phyloP scores from a whole-genome alignment of 1,140 invertebrate genomes.

The Mercenaria mercenaria region DNA sequence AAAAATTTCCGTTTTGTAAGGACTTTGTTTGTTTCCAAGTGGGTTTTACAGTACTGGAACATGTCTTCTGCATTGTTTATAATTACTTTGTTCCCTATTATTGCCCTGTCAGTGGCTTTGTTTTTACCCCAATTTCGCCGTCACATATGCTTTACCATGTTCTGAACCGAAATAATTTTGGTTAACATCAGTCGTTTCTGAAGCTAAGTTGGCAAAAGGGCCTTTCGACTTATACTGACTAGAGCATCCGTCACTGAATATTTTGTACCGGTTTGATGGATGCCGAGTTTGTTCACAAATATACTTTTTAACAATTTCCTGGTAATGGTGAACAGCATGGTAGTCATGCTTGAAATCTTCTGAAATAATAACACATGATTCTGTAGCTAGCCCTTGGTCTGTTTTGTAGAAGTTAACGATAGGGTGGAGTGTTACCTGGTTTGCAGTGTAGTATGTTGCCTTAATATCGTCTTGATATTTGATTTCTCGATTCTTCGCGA shows the following conservation, averaged over 20 bases:
- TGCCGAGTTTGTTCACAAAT: neutral
- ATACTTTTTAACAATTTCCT: neutral
- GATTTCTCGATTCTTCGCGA: constrained; percentile 67
- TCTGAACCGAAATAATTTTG: constrained; percentile 71
- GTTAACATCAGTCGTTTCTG: neutral
- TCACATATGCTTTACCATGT: constrained; percentile 68
- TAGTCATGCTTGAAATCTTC: constrained; percentile 60
- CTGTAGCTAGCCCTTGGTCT: neutral
- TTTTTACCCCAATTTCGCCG: constrained; percentile 67
- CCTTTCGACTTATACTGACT: constrained; percentile 61
- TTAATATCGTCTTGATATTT: constrained; percentile 67
- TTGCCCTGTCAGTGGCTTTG: constrained; percentile 67
- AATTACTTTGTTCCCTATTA: constrained; percentile 40
- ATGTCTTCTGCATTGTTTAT: constrained; percentile 67
- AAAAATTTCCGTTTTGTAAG: constrained; percentile 57
- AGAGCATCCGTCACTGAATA: constrained; percentile 57
- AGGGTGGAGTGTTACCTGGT: constrained; percentile 63
- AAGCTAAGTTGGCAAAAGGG: constrained; percentile 50
- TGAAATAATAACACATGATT: constrained; percentile 38
- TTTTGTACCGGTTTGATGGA: neutral
- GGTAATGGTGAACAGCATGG: constrained; percentile 55
- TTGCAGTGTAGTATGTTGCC: constrained; percentile 15
- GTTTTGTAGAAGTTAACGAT: constrained; percentile 26
- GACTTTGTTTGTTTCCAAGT: constrained; percentile 21
- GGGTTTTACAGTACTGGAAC: constrained; percentile 34